phyloP scores from a whole-genome alignment of 2,888 invertebrate genomes.

The Meteorus colon region DNA sequence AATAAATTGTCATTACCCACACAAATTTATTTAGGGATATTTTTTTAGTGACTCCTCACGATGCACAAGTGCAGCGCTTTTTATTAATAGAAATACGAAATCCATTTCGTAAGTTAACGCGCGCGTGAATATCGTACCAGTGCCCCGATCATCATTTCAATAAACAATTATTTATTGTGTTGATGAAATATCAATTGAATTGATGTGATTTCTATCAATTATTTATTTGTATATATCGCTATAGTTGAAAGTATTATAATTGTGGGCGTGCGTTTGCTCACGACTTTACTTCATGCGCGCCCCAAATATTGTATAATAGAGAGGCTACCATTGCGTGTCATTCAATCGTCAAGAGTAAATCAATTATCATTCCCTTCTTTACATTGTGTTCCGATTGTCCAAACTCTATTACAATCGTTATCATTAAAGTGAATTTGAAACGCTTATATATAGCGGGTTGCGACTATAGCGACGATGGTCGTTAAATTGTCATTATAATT shows the following conservation, averaged over 20 bases:
- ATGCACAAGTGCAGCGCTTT: slow-evolving; percentile 53
- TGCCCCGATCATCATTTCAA: slow-evolving; percentile 10
- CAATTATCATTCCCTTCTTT: neutral
- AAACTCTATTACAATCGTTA: neutral
- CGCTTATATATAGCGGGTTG: neutral
- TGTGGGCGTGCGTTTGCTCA: neutral
- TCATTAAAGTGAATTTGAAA: neutral
- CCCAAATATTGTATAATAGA: neutral
- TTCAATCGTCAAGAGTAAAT: neutral
- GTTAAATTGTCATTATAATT: slow-evolving; percentile 8
- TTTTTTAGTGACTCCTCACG: slow-evolving; percentile 67
- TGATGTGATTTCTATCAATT: neutral
- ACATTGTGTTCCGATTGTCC: neutral
- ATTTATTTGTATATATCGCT: neutral
- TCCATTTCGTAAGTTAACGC: slow-evolving; percentile 38
- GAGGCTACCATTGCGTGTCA: neutral
- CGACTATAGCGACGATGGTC: neutral
- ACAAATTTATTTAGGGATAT: slow-evolving; percentile 68
- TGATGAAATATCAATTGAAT: neutral
- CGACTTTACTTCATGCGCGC: neutral
- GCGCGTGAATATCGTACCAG: slow-evolving; percentile 18
- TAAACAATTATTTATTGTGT: neutral
- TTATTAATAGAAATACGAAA: slow-evolving; percentile 66
- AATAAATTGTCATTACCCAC: neutral
- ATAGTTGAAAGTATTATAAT: neutral